Evolutionary conservation across 2,888 invertebrate species (phyloP), one percentile per base, ranked within the genome.

Genomic region (Andrena camellia): DNA sequence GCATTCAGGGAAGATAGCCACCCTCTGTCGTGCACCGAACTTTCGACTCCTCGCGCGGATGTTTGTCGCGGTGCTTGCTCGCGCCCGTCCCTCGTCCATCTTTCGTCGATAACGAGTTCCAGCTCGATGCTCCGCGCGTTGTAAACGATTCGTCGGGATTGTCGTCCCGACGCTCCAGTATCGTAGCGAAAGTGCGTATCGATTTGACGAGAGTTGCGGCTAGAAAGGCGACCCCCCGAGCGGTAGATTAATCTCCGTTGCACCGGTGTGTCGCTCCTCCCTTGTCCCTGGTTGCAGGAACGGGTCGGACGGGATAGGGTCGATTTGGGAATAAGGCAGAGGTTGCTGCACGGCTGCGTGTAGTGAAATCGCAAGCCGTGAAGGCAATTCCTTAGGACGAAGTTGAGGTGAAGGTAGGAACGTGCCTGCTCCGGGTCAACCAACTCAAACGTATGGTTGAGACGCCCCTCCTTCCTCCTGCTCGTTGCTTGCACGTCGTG

Each of bases 371-470:
- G 91, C 91, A 92, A 92, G 91, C 92, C 92, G 91, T 86, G 91
- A 92, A 92, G 90, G 91, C 90, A 90, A 91, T 90, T 92, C 89
- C 91, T 92, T 91, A 87, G 90, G 91, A 88, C 90, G 90, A 89
- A 88, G 88, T 89, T 88, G 90, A 90, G 90, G 89, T 87, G 90
- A 90, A 90, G 89, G 91, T 91, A 92, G 90, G 86, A 90, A 88
- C 90, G 90, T 88, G 90, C 87, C 85, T 86, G 90, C 91, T 92
- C 87, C 93, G 92, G 93, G 93, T 93, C 93, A 93, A 93, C 92
- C 93, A 93, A 93, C 93, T 93, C 92, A 91, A 90, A 91, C 90
- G 91, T 91, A 90, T 89, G 90, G 90, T 88, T 87, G 87, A 83
- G 79, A 83, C 85, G 90, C 90, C 89, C 90, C 90, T 89, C 90